A percentile compares a stretch with the other conserved stretches of the same genome.
These are phyloP conservation scores for Tridacna crocea DNA, from an alignment of 2,888 invertebrate genomes.

Conservation along the genomic window DNA sequence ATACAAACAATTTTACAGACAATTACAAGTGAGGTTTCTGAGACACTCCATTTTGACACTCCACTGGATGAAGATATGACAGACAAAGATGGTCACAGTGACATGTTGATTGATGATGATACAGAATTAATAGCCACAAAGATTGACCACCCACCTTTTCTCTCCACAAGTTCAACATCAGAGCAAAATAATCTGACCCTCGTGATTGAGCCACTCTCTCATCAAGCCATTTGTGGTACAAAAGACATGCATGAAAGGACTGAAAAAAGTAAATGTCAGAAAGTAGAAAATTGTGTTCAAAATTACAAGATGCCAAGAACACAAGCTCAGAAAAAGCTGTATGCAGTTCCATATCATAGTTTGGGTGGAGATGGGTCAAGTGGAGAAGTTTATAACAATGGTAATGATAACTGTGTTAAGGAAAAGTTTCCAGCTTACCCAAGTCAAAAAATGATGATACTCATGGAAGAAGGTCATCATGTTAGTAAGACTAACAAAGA, in stretches of 20 bases:
- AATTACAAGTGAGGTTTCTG: background rate
- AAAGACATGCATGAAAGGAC: background rate
- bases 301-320: constrained; percentile 35
- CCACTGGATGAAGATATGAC: background rate
- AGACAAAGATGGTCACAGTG: background rate
- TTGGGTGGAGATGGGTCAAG: background rate
- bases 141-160: background rate
- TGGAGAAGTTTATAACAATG: background rate
- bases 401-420: background rate
- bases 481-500: background rate
- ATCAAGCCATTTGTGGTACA: background rate
- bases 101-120: background rate
- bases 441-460: background rate
- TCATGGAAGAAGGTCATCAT: background rate
- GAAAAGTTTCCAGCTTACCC: constrained; percentile 3
- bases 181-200: background rate
- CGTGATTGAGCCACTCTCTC: background rate
- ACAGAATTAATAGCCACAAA: background rate
- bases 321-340: constrained; percentile 40
- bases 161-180: no score
- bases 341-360: constrained; percentile 15
- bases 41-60: background rate
- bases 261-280: background rate
- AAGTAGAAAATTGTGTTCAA: background rate
- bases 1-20: constrained; percentile 22